Evolutionary conservation across 2,888 invertebrate species (phyloP), one percentile per base, ranked within the genome.

Genomic region (Caenorhabditis sp.): DNA sequence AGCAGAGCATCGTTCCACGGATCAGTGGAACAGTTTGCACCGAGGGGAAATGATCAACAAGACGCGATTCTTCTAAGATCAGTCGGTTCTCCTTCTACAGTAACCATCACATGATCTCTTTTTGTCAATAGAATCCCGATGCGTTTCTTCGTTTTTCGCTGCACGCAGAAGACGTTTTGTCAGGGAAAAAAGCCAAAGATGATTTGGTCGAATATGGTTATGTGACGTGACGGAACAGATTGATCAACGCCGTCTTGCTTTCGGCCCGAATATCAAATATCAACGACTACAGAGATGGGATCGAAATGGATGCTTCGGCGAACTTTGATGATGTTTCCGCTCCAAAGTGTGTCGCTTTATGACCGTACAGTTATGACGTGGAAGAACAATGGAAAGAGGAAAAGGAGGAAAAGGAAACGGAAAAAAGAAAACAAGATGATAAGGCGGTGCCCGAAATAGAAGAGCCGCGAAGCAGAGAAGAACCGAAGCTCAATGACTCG

Each of bases 401-500:
- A 72, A 40, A 2, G 32, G 9, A 32, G 4, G 4, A 9, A 32
- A 32, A 32, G 4, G 32, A 32, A 32, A 32, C 9, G 32, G 9
- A 40, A 53, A 26, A 24, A 47, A 20, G 47, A 72, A 72, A 72
- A 72, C 72, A 72, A 72, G 74, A 74, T 74, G 60, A 74, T 50
- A 64, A 40, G n/a, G 3, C 3, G 2, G 47, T 40, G 71, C 74
- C 74, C 50, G 74, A 74, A 74, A 74, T 74, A 74, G 74, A 74
- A 56, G 47, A 20, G 0, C 3, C 18, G 18, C 4, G 18, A 47
- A 47, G 9, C 65, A 51, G 35, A 58, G 74, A 74, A 74, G 74
- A 65, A 74, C 58, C 74, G 74, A 74, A 74, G 74, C 74, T 74
- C 74, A 74, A 40, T 74, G 74, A 67, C 61, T 60, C 70, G 61